Base-by-base conservation (phyloP, 53 echinoderm and acorn worm species). In the Luidia sarsii region DNA sequence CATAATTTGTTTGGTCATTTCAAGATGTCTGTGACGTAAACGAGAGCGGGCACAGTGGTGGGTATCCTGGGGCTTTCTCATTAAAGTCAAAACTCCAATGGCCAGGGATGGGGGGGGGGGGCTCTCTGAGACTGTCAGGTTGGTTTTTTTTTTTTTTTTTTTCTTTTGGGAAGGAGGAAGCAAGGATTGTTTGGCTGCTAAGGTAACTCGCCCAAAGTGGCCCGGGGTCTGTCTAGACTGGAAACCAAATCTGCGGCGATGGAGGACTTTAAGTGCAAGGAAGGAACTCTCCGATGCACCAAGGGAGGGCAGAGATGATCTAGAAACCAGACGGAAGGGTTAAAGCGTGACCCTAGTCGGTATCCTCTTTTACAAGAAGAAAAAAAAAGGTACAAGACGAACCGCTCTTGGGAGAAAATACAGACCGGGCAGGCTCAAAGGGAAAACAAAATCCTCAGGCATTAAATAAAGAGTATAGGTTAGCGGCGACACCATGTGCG, bases 1-100 rank as follows among this genome's bases (percentile, higher is more conserved):
- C 59, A 30, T 45, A 75, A 59, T 60, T 59, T 75, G 75, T 75
- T 75, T 75, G 60, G 60, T 43, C 50, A 69, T 33, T 69, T 69
- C 50, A 7, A 29, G 31, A 29, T 61, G 59, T 31, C 60, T 43
- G 22, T 75, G 75, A 75, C 75, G 75, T 61, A 75, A 75, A 75
- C 11, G 75, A 61, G 32, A 59, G 33, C 51, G 32, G n/a, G 49
- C n/a, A 69, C 45, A 41, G 21, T 59, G 14, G 46, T 9, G 28
- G 60, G 24, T 13, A 7, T 59, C 75, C 75, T 18, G 29, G 1
- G 30, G 61, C 7, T 75, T 75, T 75, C 60, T 31, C 3, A 75
- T 75, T 61, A 60, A 46, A 59, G 60, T 75, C 45, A 61, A 73
- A 7, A 41, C 41, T 11, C 11, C 41, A 7, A 41, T 41, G 41